phyloP scores from a whole-genome alignment of 2,113 vertebrate species.

The Pipra filicauda region DNA sequence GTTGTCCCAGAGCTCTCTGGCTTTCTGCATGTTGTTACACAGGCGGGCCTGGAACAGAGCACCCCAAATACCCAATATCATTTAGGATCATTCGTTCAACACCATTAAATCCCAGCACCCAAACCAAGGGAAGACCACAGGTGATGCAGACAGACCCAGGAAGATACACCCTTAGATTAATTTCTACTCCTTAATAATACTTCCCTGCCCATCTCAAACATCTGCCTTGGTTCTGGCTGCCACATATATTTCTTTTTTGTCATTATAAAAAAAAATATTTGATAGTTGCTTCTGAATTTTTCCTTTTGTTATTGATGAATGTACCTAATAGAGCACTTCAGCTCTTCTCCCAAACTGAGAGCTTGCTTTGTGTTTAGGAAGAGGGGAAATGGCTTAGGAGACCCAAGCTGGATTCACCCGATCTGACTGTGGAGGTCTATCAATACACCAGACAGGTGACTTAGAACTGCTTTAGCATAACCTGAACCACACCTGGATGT shows the following conservation, averaged over 20 bases:
- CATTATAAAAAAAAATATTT: background rate
- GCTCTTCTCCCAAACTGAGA: background rate
- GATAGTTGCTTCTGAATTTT: background rate
- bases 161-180: background rate
- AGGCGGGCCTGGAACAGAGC: constrained; percentile 80
- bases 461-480: background rate
- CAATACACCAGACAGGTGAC: background rate
- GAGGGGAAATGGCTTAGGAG: background rate
- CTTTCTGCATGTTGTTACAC: constrained; percentile 97
- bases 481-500: background rate
- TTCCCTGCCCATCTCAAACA: background rate
- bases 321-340: background rate
- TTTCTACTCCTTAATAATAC: background rate
- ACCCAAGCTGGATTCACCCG: background rate
- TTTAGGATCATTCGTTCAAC: background rate
- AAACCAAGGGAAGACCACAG: background rate
- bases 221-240: background rate
- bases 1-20: constrained; percentile 94
- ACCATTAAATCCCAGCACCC: fast-evolving
- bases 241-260: background rate
- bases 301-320: background rate
- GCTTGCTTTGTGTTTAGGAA: background rate
- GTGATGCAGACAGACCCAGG: background rate
- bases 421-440: background rate
- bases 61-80: background rate